These are phyloP conservation scores for Atta colombica DNA, from an alignment of 1,140 invertebrate genomes.

Conservation along the genomic window DNA sequence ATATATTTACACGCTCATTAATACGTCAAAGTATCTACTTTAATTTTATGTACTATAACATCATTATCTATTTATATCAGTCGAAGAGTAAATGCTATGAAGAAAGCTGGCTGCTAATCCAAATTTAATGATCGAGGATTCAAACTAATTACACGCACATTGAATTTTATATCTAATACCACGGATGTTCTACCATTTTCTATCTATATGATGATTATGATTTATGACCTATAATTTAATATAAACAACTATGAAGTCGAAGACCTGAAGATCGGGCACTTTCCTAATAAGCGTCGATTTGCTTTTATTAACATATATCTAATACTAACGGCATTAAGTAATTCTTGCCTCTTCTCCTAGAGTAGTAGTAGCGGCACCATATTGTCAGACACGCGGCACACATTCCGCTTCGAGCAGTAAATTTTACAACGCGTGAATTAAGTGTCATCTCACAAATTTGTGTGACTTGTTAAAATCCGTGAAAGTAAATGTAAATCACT, in stretches of 20 bases:
- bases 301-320: conserved; percentile 53
- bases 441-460: conserved; percentile 25
- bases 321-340: conserved; percentile 58
- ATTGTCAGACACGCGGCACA: background rate
- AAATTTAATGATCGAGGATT: conserved; percentile 41
- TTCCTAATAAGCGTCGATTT: conserved; percentile 70
- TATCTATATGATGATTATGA: conserved; percentile 36
- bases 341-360: conserved; percentile 15
- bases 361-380: conserved; percentile 6
- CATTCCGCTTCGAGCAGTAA: conserved; percentile 6
- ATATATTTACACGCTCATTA: background rate
- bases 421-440: conserved; percentile 30
- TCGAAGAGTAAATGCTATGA: conserved; percentile 8
- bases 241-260: conserved; percentile 41
- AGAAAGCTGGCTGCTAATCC: conserved; percentile 49
- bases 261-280: conserved; percentile 25
- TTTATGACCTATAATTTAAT: conserved; percentile 50
- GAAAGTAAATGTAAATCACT: conserved; percentile 60
- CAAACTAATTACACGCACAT: conserved; percentile 34
- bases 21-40: background rate
- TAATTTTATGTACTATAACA: conserved; percentile 19
- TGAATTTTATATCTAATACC: conserved; percentile 11
- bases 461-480: conserved; percentile 45
- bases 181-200: background rate
- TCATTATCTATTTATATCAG: conserved; percentile 36